These are phyloP conservation scores for Notolabrus celidotus DNA, from an alignment of 2,797 vertebrate species.

Conservation along the genomic window DNA sequence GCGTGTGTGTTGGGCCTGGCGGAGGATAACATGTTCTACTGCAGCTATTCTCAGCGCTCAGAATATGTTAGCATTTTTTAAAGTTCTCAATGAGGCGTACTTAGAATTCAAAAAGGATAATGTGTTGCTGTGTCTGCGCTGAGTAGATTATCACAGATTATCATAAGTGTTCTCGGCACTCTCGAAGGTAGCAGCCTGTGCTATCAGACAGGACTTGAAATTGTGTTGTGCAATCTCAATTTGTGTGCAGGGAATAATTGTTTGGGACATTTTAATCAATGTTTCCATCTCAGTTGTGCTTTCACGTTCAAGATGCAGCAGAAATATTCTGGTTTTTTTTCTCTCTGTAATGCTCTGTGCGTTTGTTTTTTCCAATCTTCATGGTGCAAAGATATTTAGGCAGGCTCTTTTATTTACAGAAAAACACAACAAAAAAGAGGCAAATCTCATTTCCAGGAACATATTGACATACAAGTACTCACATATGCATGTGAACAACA, in stretches of 20 bases:
- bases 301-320: neutral
- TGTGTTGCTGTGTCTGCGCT: constrained; percentile 58
- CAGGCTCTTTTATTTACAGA: constrained; percentile 19
- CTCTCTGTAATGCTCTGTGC: neutral
- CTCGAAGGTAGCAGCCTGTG: constrained; percentile 39
- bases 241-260: constrained; percentile 19
- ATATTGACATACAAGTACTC: constrained; percentile 43
- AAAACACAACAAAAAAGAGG: constrained; percentile 37
- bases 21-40: constrained; percentile 69
- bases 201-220: constrained; percentile 43
- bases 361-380: neutral
- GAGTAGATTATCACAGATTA: constrained; percentile 77
- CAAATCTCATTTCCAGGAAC: constrained; percentile 56
- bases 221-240: constrained; percentile 26
- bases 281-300: constrained; percentile 19
- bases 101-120: constrained; percentile 72
- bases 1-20: constrained; percentile 51
- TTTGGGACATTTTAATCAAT: constrained; percentile 21
- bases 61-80: constrained; percentile 74
- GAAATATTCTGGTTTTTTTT: neutral
- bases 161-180: constrained; percentile 59
- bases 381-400: constrained; percentile 12
- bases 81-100: constrained; percentile 66
- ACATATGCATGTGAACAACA: constrained; percentile 29
- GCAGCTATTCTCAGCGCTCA: constrained; percentile 60